Evolutionary conservation across 2,113 vertebrate species (phyloP), one percentile per base, ranked within the genome.

Genomic region (Eclectus roratus): DNA sequence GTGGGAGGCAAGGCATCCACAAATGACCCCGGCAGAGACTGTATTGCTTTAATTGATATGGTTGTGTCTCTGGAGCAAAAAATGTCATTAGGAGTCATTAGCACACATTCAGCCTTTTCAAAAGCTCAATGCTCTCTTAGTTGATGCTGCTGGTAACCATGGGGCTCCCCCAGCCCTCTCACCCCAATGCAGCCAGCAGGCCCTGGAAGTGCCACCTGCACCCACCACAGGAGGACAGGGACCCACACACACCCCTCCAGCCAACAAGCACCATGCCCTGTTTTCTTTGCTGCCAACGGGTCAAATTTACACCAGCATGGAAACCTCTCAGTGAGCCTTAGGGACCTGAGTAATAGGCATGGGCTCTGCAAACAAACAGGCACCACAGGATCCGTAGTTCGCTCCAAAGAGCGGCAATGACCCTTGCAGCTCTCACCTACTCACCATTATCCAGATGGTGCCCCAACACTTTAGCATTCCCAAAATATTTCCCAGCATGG

Each of bases 31-130:
- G 0, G 43, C 9, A 10, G 85, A 86, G 83, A 88, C 8, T 1
- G 1, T 65, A 39, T 70, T 56, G 74, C 91, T 87, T 85, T 95
- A 94, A 96, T 70, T 74, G 94, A 68, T 16, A 25, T 3, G 24
- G 81, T 10, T 77, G 44, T 65, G 81, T 77, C 89, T 91, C 78
- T 0, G 0, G 58, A 94, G 85, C 61, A 91, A 87, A 80, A 91
- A 95, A 91, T 39, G 56, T 92, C 91, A 93, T 94, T 93, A 94
- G 80, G 39, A 81, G 47, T 89, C 84, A 94, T 96, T 92, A 95
- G 78, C 0, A 2, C 1, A 14, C 65, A n/a, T 82, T 95, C 89
- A 96, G 84, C 44, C 81, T 87, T 87, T 63, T 89, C 79, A 79
- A 44, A 89, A 94, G 85, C 84, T 79, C 91, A 53, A 73, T 1